A percentile compares a stretch with the other conserved stretches of the same genome.
phyloP scores from a whole-genome alignment of 2,888 invertebrate species.

The Anodontia alba region DNA sequence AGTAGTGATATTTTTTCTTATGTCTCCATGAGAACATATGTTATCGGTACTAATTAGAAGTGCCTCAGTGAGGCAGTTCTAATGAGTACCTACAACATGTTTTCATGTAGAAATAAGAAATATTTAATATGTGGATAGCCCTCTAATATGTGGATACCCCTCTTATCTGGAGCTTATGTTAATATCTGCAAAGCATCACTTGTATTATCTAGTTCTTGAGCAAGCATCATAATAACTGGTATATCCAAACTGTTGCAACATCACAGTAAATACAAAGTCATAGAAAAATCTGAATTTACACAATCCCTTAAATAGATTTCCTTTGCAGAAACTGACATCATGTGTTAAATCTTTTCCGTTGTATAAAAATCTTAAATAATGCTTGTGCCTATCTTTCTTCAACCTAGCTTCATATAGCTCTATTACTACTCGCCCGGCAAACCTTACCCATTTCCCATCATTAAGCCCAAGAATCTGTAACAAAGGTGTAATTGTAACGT shows the following conservation, averaged over 20 bases:
- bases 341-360: slow-evolving; percentile 95
- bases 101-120: too few species aligned
- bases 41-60: too few species aligned
- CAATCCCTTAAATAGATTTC: slow-evolving; percentile 82
- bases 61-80: too few species aligned
- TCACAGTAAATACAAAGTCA: slow-evolving; percentile 94
- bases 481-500: slow-evolving; percentile 94
- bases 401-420: slow-evolving; percentile 90
- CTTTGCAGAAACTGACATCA: slow-evolving; percentile 91
- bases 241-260: slow-evolving; percentile 89
- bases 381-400: slow-evolving; percentile 85
- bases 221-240: slow-evolving; percentile 44
- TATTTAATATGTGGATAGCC: too few species aligned
- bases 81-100: too few species aligned
- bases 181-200: too few species aligned
- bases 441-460: slow-evolving; percentile 89
- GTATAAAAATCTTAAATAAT: slow-evolving; percentile 92
- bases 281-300: slow-evolving; percentile 95
- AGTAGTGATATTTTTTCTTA: too few species aligned
- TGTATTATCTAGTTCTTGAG: neutral
- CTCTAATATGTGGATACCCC: too few species aligned
- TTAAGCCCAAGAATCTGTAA: slow-evolving; percentile 91
- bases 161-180: too few species aligned
- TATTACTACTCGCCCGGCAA: slow-evolving; percentile 94
- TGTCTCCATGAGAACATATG: too few species aligned